A percentile compares a stretch with the other conserved stretches of the same genome.
Conservation (phyloP, 2,888 invertebrate species). For the Pristionchus maxplancki region DNA sequence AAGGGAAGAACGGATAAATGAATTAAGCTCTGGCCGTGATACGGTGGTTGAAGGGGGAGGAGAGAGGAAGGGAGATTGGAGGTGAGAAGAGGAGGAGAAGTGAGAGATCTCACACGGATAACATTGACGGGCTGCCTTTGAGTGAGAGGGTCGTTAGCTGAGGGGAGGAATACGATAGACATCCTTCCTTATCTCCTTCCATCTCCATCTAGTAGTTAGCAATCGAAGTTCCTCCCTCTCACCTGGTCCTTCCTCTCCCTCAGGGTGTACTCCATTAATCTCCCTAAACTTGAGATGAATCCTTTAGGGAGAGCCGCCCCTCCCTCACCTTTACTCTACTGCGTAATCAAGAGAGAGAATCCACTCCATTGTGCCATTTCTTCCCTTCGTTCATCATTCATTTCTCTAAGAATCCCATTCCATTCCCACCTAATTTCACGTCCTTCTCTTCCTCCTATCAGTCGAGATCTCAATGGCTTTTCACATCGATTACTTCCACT, state of each 20-base stretch:
- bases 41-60: neutral
- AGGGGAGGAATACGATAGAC: slow-evolving; percentile 17
- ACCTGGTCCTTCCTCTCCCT: neutral
- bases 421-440: neutral
- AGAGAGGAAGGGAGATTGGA: neutral
- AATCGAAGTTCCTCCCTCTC: neutral
- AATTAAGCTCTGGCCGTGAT: neutral
- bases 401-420: neutral
- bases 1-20: neutral
- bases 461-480: neutral
- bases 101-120: slow-evolving; percentile 40
- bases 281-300: slow-evolving; percentile 11
- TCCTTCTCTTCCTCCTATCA: neutral
- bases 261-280: slow-evolving; percentile 36
- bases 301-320: slow-evolving; percentile 19
- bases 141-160: neutral
- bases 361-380: neutral
- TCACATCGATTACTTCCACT: neutral
- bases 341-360: neutral
- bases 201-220: neutral
- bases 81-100: slow-evolving; percentile 27
- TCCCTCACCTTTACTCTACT: neutral
- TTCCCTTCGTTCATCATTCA: neutral
- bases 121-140: slow-evolving; percentile 8
- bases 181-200: neutral